Evolutionary conservation across 2,888 invertebrate genomes (phyloP).

Genomic region (Xylophagus ater): DNA sequence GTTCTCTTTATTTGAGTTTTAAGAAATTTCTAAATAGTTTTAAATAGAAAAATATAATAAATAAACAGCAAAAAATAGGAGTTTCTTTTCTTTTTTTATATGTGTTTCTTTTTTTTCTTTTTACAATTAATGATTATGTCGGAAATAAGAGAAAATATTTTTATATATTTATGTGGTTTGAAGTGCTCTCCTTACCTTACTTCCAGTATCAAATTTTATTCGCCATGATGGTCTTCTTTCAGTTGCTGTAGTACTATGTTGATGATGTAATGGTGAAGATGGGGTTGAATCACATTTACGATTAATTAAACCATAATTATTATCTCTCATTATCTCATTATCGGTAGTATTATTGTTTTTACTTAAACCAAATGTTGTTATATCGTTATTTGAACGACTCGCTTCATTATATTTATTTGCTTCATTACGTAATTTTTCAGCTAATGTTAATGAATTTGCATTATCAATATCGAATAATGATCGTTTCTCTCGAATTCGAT

Average conservation of each 20-base stretch:
- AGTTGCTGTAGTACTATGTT: conserved; percentile 23
- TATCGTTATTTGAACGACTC: conserved; percentile 16
- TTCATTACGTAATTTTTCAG: conserved; percentile 30
- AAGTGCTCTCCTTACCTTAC: conserved; percentile 54
- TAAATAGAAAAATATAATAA: too few relatives aligned
- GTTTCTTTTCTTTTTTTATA: too few relatives aligned
- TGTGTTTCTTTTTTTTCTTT: too few relatives aligned
- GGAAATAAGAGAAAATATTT: too few relatives aligned
- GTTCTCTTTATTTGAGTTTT: too few relatives aligned
- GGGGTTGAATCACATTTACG: conserved; percentile 17
- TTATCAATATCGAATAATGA: conserved; percentile 32
- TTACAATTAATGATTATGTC: too few relatives aligned
- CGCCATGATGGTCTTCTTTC: conserved; percentile 89
- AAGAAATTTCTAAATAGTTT: too few relatives aligned
- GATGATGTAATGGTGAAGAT: conserved; percentile 21
- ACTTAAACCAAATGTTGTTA: conserved; percentile 1
- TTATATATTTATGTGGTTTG: conserved; percentile 2
- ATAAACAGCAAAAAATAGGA: too few relatives aligned
- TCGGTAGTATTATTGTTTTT: conserved; percentile 9
- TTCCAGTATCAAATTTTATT: conserved; percentile 77
- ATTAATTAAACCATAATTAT: conserved; percentile 9
- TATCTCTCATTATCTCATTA: conserved; percentile 1
- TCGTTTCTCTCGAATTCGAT: conserved; percentile 35
- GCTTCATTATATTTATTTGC: conserved; percentile 27
- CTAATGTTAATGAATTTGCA: conserved; percentile 26